phyloP scores from a whole-genome alignment of 2,888 invertebrate species.

The Tipula helvola region DNA sequence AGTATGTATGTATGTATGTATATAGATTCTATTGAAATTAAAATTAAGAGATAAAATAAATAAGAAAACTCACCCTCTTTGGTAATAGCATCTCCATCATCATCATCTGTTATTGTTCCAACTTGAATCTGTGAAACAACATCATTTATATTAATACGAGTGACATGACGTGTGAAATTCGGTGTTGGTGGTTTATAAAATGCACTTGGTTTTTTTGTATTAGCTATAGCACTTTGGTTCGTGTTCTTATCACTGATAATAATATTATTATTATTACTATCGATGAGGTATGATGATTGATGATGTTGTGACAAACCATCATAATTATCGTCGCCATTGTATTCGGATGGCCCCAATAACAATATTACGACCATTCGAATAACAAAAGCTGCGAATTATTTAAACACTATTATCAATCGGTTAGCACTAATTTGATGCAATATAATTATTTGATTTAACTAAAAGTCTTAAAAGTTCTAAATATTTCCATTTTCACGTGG shows the following conservation, averaged over 20 bases:
- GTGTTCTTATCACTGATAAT: conserved; percentile 8
- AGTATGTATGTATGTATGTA: background rate
- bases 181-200: background rate
- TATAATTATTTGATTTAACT: background rate
- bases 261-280: conserved; percentile 30
- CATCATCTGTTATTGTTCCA: conserved; percentile 40
- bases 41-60: conserved; percentile 9
- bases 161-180: conserved; percentile 35
- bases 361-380: conserved; percentile 38
- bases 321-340: conserved; percentile 29
- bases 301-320: background rate
- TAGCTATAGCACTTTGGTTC: background rate
- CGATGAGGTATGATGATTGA: conserved; percentile 24
- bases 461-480: background rate
- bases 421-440: background rate
- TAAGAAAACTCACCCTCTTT: conserved; percentile 60
- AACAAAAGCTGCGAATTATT: background rate
- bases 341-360: conserved; percentile 33
- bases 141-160: conserved; percentile 38
- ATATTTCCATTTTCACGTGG: background rate
- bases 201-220: background rate
- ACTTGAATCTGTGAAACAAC: conserved; percentile 44
- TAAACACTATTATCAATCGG: background rate
- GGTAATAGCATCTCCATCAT: conserved; percentile 68
- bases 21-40: background rate